A percentile compares a stretch with the other conserved stretches of the same genome.
phyloP scores from a whole-genome alignment of 1,140 invertebrate genomes.

The Lucilia sericata region DNA sequence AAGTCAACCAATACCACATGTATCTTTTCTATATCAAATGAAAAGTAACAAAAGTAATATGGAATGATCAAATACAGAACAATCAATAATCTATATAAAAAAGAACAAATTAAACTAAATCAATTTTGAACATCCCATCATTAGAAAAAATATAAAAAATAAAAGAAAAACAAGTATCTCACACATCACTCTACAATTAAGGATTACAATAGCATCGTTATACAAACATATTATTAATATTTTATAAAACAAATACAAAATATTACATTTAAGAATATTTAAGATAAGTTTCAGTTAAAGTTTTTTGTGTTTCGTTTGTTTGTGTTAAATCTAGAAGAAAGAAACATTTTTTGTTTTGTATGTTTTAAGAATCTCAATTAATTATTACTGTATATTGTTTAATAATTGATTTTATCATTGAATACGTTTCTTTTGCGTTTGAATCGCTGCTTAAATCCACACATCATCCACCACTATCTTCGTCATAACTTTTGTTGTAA shows the following conservation, averaged over 20 bases:
- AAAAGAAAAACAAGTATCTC: slow-evolving; percentile 37
- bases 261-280: slow-evolving; percentile 8
- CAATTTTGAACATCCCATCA: slow-evolving; percentile 22
- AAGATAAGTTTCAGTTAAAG: neutral
- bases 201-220: neutral
- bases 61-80: slow-evolving; percentile 31
- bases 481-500: neutral
- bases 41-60: slow-evolving; percentile 38
- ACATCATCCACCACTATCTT: neutral
- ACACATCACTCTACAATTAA: slow-evolving; percentile 41
- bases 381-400: neutral
- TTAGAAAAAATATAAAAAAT: slow-evolving; percentile 1
- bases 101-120: slow-evolving; percentile 20
- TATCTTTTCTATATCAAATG: slow-evolving; percentile 15
- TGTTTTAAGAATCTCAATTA: slow-evolving; percentile 36
- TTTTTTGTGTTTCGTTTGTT: slow-evolving; percentile 32
- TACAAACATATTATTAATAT: slow-evolving; percentile 2
- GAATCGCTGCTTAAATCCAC: neutral
- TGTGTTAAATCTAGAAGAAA: neutral
- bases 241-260: slow-evolving; percentile 9
- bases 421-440: slow-evolving; percentile 14
- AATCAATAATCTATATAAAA: slow-evolving; percentile 31
- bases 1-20: slow-evolving; percentile 19
- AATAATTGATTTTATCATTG: neutral
- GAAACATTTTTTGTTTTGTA: slow-evolving; percentile 30